A percentile compares a stretch with the other conserved stretches of the same genome.
Evolutionary conservation across 2,888 invertebrate genomes (phyloP).

Genomic region (Prosopocoilus inquinatus): DNA sequence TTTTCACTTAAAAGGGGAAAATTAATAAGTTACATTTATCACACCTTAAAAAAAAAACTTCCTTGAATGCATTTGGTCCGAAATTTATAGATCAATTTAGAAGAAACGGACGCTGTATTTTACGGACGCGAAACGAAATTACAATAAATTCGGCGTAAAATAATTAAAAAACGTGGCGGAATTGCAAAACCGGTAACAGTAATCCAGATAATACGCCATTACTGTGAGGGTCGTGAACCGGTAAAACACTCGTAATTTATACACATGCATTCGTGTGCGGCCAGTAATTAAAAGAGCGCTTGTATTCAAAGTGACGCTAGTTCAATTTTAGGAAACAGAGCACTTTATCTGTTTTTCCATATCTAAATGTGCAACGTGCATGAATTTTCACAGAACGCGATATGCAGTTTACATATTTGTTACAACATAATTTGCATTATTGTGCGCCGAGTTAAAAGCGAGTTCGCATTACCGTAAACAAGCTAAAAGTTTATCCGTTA

Average conservation of each 20-base stretch:
- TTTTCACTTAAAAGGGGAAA: too few species aligned
- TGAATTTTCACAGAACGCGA: too few species aligned
- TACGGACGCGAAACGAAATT: not conserved
- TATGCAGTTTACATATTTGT: too few species aligned
- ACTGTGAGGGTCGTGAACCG: not conserved
- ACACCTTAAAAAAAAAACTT: too few species aligned
- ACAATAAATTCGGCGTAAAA: slow-evolving; percentile 2
- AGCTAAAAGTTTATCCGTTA: too few species aligned
- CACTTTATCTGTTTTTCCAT: too few species aligned
- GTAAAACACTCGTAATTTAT: not conserved
- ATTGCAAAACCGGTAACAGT: not conserved
- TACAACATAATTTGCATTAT: too few species aligned
- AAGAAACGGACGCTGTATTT: slow-evolving; percentile 1
- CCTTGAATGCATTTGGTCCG: not conserved
- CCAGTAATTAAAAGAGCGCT: not conserved
- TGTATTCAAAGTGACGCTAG: not conserved
- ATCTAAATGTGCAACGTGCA: too few species aligned
- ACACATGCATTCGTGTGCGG: not conserved
- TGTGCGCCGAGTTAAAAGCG: too few species aligned
- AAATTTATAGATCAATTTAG: slow-evolving; percentile 2
- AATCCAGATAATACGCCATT: slow-evolving; percentile 4
- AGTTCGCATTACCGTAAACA: too few species aligned
- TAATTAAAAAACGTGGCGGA: slow-evolving; percentile 1
- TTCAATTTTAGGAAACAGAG: not conserved
- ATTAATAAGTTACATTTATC: too few species aligned